Conservation (phyloP, 2,888 invertebrate species). For the Globia sparganii region DNA sequence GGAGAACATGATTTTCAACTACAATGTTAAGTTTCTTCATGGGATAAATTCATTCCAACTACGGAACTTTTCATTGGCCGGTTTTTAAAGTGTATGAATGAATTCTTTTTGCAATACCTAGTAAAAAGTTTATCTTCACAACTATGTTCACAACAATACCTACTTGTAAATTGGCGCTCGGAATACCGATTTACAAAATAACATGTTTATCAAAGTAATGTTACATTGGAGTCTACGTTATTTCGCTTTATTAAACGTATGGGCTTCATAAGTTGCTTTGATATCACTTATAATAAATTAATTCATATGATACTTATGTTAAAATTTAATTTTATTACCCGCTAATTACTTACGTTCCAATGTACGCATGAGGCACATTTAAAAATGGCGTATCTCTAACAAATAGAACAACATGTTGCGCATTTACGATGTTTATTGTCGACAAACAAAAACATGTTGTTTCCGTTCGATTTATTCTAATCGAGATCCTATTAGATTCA, state of each 20-base stretch:
- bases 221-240: conserved; percentile 37
- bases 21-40: no score
- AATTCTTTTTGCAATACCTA: neutral
- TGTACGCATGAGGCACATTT: conserved; percentile 28
- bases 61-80: no score
- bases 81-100: neutral
- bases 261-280: conserved; percentile 44
- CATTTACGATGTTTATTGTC: conserved; percentile 24
- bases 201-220: conserved; percentile 43
- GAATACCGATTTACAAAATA: conserved; percentile 34
- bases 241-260: conserved; percentile 18
- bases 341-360: conserved; percentile 39
- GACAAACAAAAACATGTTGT: conserved; percentile 53
- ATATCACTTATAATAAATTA: conserved; percentile 45
- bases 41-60: no score
- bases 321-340: conserved; percentile 28
- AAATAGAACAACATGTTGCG: conserved; percentile 47
- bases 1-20: no score
- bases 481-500: conserved; percentile 62
- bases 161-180: neutral
- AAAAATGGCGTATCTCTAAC: conserved; percentile 40
- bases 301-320: conserved; percentile 29
- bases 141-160: neutral
- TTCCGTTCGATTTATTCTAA: conserved; percentile 49
- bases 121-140: neutral